Conservation (phyloP, 1,140 invertebrate genomes). For the Sweltsa coloradensis region DNA sequence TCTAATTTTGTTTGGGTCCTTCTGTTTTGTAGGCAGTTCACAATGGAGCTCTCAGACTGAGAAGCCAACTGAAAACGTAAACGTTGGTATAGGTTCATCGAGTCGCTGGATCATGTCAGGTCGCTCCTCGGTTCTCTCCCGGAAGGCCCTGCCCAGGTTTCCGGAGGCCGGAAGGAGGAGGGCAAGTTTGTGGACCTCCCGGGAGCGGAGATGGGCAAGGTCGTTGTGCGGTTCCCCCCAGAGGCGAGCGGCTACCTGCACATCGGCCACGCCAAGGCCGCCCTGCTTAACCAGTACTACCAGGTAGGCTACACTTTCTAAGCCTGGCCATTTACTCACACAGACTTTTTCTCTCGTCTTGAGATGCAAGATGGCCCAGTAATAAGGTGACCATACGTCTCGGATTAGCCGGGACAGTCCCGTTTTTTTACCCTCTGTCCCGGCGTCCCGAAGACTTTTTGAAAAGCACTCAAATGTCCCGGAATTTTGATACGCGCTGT, state of each 20-base stretch:
- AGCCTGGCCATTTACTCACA: no score
- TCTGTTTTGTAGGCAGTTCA: slow-evolving; percentile 24
- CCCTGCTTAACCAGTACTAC: slow-evolving; percentile 96
- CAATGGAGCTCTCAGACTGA: slow-evolving; percentile 29
- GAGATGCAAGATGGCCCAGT: no score
- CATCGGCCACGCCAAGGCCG: slow-evolving; percentile 98
- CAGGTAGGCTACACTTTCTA: no score
- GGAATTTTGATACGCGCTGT: no score
- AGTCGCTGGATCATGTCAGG: slow-evolving; percentile 39
- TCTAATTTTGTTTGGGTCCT: neutral
- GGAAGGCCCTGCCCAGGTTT: slow-evolving; percentile 28
- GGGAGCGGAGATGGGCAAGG: slow-evolving; percentile 91
- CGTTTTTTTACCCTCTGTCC: no score
- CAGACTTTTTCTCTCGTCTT: no score
- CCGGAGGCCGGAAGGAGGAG: slow-evolving; percentile 47
- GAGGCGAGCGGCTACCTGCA: slow-evolving; percentile 97
- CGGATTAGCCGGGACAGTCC: no score
- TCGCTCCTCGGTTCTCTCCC: slow-evolving; percentile 41
- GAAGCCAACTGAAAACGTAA: slow-evolving; percentile 44
- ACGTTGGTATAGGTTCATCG: slow-evolving; percentile 59
- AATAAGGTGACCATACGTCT: no score
- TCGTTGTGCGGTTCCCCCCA: slow-evolving; percentile 88
- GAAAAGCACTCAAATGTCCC: no score
- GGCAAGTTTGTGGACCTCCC: slow-evolving; percentile 96
- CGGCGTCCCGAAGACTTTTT: no score